Percentiles rank a stretch among this genome's conserved stretches.
Conservation (phyloP, 2,113 vertebrate genomes). For the Typhlomys cinereus region DNA sequence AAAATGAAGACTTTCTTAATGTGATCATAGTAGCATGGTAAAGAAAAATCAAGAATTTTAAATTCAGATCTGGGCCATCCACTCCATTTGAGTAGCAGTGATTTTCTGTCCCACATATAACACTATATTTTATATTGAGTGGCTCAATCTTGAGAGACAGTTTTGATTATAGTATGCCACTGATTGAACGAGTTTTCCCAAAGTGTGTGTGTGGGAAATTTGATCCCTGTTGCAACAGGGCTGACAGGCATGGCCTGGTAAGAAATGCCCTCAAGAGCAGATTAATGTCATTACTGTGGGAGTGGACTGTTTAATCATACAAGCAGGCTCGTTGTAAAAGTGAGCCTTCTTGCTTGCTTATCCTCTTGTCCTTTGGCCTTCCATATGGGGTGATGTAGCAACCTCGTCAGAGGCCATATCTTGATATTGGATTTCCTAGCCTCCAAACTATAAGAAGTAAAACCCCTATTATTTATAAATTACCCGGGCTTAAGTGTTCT, state of each 20-base stretch:
- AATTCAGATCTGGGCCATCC: not conserved
- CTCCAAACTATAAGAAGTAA: not conserved
- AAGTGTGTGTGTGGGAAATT: not conserved
- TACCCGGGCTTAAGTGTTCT: not conserved
- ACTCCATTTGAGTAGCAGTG: not conserved
- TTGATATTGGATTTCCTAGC: not conserved
- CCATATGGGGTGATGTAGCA: not conserved
- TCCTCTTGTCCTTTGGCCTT: not conserved
- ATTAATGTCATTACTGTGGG: not conserved
- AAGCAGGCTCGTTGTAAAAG: not conserved
- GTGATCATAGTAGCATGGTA: not conserved
- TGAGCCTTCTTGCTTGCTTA: not conserved
- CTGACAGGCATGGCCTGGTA: not conserved
- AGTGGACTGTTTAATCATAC: too few relatives aligned
- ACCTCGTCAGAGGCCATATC: not conserved
- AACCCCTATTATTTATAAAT: not conserved
- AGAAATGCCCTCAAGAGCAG: not conserved
- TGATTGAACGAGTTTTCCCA: too few relatives aligned
- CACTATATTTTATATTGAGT: not conserved
- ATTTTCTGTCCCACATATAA: not conserved
- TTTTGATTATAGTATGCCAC: not conserved
- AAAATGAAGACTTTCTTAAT: not conserved
- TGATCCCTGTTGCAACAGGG: not conserved
- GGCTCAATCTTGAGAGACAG: not conserved
- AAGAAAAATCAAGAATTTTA: not conserved